These are phyloP conservation scores for Diabrotica virgifera DNA, from an alignment of 1,140 invertebrate genomes.

Conservation along the genomic window DNA sequence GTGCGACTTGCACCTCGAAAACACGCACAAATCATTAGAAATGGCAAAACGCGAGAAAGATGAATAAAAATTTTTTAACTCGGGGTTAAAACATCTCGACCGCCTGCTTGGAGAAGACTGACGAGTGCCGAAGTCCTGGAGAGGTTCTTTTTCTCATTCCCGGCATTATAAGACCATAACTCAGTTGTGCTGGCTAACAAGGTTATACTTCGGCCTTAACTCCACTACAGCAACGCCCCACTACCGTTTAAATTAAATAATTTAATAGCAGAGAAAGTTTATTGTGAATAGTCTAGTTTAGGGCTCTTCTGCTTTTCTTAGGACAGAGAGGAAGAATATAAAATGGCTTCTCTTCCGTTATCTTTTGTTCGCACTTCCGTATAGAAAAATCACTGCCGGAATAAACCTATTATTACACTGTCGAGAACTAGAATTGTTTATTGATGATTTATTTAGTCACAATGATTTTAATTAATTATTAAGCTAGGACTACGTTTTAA, in stretches of 20 bases:
- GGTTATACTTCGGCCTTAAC: conserved; percentile 46
- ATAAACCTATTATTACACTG: too few species aligned
- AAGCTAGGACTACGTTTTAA: too few species aligned
- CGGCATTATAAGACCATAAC: conserved; percentile 49
- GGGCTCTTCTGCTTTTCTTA: conserved; percentile 1
- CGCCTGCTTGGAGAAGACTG: conserved; percentile 37
- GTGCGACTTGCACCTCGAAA: background rate
- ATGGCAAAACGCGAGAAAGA: background rate
- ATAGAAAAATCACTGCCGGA: too few species aligned
- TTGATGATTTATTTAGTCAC: too few species aligned
- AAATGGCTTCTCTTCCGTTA: background rate
- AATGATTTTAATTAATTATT: too few species aligned
- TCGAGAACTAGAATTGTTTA: too few species aligned
- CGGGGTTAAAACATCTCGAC: conserved; percentile 25
- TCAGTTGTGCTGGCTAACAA: conserved; percentile 49
- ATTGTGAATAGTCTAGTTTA: conserved; percentile 51
- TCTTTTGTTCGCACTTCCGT: background rate
- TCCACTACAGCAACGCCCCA: conserved; percentile 38
- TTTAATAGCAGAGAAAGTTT: conserved; percentile 51
- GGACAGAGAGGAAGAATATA: background rate
- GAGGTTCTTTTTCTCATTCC: conserved; percentile 47
- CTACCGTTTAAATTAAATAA: conserved; percentile 49
- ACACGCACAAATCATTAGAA: background rate
- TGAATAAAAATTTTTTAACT: conserved; percentile 7
- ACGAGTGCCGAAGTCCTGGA: conserved; percentile 37